phyloP scores from a whole-genome alignment of 2,113 vertebrate species.

The Numida meleagris region DNA sequence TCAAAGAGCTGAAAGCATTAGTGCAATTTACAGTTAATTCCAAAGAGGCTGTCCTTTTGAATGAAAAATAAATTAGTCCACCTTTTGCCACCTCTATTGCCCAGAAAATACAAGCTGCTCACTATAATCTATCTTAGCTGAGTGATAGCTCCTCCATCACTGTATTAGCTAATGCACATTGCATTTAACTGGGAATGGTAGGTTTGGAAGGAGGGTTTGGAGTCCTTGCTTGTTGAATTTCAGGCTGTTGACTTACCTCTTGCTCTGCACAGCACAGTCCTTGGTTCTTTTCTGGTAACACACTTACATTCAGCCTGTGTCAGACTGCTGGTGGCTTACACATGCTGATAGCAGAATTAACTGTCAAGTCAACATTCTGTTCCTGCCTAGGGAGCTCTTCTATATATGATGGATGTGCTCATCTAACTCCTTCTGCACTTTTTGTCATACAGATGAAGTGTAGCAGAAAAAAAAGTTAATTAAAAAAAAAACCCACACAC shows the following conservation, averaged over 20 bases:
- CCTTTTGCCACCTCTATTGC: constrained; percentile 27
- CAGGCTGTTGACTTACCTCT: neutral
- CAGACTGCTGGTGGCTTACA: neutral
- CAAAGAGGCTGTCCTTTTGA: neutral
- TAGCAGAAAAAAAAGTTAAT: neutral
- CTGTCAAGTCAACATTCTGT: neutral
- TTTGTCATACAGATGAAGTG: neutral
- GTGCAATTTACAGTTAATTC: neutral
- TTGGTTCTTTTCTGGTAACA: neutral
- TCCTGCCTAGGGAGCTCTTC: neutral
- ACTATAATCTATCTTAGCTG: neutral
- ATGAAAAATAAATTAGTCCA: constrained; percentile 31
- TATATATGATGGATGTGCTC: neutral
- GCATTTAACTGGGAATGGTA: neutral
- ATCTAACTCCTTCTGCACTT: rapidly evolving
- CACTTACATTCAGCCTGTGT: neutral
- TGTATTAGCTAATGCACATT: neutral
- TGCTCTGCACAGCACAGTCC: neutral
- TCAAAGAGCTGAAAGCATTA: neutral
- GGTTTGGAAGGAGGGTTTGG: neutral
- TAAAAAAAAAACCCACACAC: no score
- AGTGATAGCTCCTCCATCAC: neutral
- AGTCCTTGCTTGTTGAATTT: neutral
- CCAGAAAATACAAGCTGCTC: neutral
- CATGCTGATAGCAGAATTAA: neutral